Evolutionary conservation across 2,888 invertebrate genomes (phyloP), one percentile per base, ranked within the genome.

Genomic region (Tridacna gigas): DNA sequence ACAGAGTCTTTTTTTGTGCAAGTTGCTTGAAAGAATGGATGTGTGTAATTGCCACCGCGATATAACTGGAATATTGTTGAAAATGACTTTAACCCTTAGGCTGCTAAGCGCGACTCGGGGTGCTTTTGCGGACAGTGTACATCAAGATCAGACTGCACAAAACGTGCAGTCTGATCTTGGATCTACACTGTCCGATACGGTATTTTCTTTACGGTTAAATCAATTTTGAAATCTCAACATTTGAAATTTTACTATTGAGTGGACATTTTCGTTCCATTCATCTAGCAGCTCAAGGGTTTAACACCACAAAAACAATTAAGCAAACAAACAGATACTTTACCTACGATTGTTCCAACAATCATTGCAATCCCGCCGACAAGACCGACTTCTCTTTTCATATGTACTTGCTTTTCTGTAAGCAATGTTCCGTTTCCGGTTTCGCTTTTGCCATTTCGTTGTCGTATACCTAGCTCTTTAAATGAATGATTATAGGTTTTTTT

Each of bases 341-440:
- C 98, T 86, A 98, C 97, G 97, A 97, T 97, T 5, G 97, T 97
- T 69, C 97, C 97, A 26, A 97, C 96, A 87, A 98, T 97, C 89
- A 97, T 96, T 93, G 97, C 97, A 56, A 97, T 96, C 15, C 97
- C 97, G 67, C 97, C 97, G 93, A 97, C 96, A 0, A 97, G 95
- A 0, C 97, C 97, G 75, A 98, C 95, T 94, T 97, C 97, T 89
- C 97, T 95, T 94, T 90, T 88, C 83, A 91, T 73, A 11, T 82
- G 77, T 0, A 90, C 79, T 13, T 80, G 79, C n/a, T 63, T 45
- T 45, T 88, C 89, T 15, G 77, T 74, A 13, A 67, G 71, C 28
- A 86, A 71, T 20, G 79, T 74, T 63, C 75, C 75, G 45, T 76
- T 65, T 12, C 37, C 45, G 25, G 65, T 65, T 37, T 37, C 26